Evolutionary conservation across 2,888 invertebrate species (phyloP), one percentile per base, ranked within the genome.

Genomic region (Eustalomyia histrio): DNA sequence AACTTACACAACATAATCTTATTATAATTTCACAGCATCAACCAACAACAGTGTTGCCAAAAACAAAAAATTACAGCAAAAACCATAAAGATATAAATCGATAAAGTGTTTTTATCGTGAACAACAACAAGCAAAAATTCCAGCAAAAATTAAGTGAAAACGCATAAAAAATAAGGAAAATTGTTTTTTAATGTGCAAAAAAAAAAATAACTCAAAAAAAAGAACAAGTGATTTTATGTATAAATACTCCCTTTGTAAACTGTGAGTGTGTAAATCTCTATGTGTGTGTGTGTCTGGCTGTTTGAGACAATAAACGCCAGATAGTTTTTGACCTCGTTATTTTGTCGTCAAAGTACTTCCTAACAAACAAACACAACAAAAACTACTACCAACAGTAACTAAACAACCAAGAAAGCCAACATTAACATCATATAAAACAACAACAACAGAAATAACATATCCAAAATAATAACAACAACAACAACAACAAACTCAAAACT

Each of bases 251-350:
- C 47, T 43, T 10, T n/a, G 7, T 14, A 21, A 61, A 39, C 76
- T 43, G 8, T 65, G 47, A 74, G 16, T 64, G 29, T 33, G 21
- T 50, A 24, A 53, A 63, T 69, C 7, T 47, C 55, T 39, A 53
- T 58, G 43, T 74, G 47, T 64, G 47, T 52, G 53, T 29, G 10
- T 16, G n/a, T n/a, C n/a, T n/a, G n/a, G n/a, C 6, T 6, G 14
- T 35, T 10, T 47, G n/a, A 47, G 43, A 47, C 43, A 68, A 35
- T 29, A 61, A 55, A 67, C 65, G 67, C 65, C 67, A 35, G 86
- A 86, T 85, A 86, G 85, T 79, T 76, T 85, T 86, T 88, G 88
- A 89, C 88, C 89, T 88, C 88, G 87, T 89, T 88, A 84, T 84
- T 83, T 81, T 83, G 83, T 78, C 83, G 83, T 78, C 81, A 71